A percentile compares a stretch with the other conserved stretches of the same genome.
Evolutionary conservation across 2,113 vertebrate genomes (phyloP).

Genomic region (Cervus canadensis): DNA sequence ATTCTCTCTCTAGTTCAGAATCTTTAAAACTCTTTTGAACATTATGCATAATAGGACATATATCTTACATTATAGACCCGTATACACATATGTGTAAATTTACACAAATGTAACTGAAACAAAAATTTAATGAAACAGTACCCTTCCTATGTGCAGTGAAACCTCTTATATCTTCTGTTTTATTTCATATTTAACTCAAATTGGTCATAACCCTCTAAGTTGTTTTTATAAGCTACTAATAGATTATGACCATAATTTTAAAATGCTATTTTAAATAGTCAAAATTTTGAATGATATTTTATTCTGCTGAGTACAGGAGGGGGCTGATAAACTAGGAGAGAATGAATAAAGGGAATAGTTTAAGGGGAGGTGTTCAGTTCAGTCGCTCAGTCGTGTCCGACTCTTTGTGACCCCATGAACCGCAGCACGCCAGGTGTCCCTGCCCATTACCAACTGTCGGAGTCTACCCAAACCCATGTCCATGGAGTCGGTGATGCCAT

Average conservation of each 20-base stretch:
- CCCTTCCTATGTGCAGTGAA: not conserved
- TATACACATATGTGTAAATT: not conserved
- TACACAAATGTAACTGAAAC: not conserved
- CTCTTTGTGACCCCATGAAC: not conserved
- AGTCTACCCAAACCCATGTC: not conserved
- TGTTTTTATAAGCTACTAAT: not conserved
- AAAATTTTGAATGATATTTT: not conserved
- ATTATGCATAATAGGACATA: not conserved
- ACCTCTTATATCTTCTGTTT: not conserved
- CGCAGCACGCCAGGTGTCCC: accelerated
- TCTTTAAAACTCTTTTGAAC: not conserved
- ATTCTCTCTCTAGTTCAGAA: not conserved
- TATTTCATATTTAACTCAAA: not conserved
- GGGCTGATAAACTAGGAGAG: not conserved
- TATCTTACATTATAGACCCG: not conserved
- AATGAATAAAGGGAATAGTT: not conserved
- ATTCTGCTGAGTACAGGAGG: not conserved
- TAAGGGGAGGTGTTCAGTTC: not conserved
- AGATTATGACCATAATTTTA: not conserved
- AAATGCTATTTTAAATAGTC: not conserved
- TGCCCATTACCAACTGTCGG: not conserved
- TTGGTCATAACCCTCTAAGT: not conserved
- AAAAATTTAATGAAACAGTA: not conserved
- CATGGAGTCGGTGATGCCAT: not conserved
- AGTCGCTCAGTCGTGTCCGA: not conserved